Percentiles rank a stretch among this genome's conserved stretches.
phyloP scores from a whole-genome alignment of 2,113 vertebrate genomes.

The Rhodinocichla rosea region DNA sequence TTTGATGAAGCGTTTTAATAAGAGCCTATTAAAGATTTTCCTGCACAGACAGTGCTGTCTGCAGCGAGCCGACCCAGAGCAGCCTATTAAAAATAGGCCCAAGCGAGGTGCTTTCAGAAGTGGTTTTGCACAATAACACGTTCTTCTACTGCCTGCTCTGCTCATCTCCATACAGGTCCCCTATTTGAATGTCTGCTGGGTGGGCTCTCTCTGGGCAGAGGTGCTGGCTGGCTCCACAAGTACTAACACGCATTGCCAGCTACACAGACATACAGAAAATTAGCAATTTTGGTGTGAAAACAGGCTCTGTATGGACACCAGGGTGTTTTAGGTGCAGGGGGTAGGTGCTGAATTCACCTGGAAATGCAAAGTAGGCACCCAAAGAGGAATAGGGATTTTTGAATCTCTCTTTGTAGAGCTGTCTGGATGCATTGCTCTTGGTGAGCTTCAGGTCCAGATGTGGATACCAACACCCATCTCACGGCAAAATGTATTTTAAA shows the following conservation, averaged over 20 bases:
- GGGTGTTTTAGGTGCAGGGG: background rate
- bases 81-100: constrained; percentile 10
- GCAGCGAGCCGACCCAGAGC: background rate
- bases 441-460: background rate
- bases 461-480: background rate
- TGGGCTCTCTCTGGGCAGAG: background rate
- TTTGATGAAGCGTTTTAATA: background rate
- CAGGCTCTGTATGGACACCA: rapidly evolving
- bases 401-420: background rate
- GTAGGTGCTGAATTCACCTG: background rate
- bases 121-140: constrained; percentile 6
- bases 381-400: background rate
- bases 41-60: background rate
- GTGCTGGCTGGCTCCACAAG: background rate
- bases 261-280: rapidly evolving
- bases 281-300: background rate
- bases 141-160: background rate
- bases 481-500: background rate
- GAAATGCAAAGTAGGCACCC: background rate
- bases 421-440: background rate
- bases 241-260: rapidly evolving
- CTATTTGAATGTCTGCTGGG: constrained; percentile 11
- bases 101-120: background rate
- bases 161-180: background rate
- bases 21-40: background rate